Conservation (phyloP, 35 echinoderm and acorn worm species). For the Strongylocentrotus purpuratus region DNA sequence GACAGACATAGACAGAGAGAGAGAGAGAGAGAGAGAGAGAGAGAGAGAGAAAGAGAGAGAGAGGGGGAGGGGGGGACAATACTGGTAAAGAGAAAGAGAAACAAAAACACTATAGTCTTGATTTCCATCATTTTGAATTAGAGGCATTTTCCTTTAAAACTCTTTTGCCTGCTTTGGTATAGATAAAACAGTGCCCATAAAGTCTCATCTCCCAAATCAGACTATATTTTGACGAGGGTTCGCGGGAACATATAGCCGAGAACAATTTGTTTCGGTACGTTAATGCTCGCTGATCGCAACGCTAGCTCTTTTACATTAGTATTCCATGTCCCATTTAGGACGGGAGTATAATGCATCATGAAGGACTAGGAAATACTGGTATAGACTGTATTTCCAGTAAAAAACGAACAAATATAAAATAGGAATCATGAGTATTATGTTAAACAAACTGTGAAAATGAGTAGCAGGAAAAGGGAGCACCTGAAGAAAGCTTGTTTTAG, state of each 20-base stretch:
- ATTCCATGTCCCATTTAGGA: not conserved
- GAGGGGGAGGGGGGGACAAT: no score
- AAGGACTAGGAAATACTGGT: not conserved
- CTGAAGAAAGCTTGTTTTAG: no score
- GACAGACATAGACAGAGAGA: no score
- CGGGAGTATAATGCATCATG: not conserved
- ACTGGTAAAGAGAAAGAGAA: no score
- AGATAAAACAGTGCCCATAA: not conserved
- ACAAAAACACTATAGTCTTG: no score
- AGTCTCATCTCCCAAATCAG: not conserved
- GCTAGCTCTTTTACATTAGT: not conserved
- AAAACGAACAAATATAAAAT: no score
- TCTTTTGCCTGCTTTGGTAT: not conserved
- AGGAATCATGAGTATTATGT: no score
- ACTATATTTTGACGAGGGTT: not conserved
- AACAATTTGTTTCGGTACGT: constrained; percentile 11
- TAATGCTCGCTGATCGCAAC: not conserved
- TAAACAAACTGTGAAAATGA: no score
- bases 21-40: no score
- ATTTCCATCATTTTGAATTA: not conserved
- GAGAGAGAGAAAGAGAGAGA: no score
- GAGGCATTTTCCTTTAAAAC: not conserved
- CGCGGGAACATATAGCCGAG: not conserved
- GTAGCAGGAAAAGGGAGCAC: no score
- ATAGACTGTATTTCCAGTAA: no score